Conservation (phyloP, 2,113 vertebrate species). For the Syrrhaptes paradoxus region DNA sequence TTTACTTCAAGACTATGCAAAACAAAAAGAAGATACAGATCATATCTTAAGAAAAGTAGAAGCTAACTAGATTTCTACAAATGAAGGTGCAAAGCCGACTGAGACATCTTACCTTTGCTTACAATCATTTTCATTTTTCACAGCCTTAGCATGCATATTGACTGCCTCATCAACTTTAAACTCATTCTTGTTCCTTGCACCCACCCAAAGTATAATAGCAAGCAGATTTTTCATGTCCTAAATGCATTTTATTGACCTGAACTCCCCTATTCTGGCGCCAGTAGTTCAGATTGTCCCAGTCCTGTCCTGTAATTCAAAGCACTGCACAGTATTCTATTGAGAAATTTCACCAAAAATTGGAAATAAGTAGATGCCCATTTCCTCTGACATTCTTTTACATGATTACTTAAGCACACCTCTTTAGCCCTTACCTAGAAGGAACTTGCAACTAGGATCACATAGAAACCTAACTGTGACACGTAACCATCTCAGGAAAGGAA, state of each 20-base stretch:
- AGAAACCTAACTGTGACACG: not conserved
- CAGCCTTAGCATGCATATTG: not conserved
- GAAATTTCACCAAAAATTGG: not conserved
- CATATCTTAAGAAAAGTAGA: not conserved
- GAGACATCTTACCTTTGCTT: not conserved
- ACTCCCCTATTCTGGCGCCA: not conserved
- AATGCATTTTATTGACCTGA: not conserved
- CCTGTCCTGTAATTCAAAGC: not conserved
- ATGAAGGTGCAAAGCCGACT: not conserved
- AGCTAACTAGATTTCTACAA: not conserved
- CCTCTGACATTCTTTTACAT: not conserved
- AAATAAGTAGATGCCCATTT: not conserved
- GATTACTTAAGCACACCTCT: not conserved
- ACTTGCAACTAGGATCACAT: not conserved
- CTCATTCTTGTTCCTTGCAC: not conserved
- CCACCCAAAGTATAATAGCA: not conserved
- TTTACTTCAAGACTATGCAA: not conserved
- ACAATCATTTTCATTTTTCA: not conserved
- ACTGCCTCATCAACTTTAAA: not conserved
- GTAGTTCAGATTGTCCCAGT: not conserved
- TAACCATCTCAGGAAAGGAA: not conserved
- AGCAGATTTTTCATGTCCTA: not conserved
- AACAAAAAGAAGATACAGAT: not conserved
- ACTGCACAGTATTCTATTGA: not conserved
- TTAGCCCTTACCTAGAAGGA: not conserved